Conservation (phyloP, 2,888 invertebrate genomes). For the Acanthosepion lycidas region DNA sequence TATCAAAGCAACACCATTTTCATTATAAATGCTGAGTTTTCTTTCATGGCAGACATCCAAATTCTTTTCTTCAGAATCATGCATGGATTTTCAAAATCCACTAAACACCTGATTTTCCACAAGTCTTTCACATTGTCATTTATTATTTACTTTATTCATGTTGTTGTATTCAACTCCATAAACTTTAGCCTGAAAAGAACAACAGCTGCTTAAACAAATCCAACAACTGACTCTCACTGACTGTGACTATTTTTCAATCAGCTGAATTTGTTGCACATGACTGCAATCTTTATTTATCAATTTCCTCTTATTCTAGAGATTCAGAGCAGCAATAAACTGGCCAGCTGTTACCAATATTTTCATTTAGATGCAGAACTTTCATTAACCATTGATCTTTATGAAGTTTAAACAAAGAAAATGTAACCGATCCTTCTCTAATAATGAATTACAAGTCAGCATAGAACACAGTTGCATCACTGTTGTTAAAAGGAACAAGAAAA, state of each 20-base stretch:
- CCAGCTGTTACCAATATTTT: not conserved
- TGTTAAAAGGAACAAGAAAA: not conserved
- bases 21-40: too few relatives aligned
- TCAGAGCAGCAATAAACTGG: not conserved
- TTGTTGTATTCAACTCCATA: too few relatives aligned
- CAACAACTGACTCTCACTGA: not conserved
- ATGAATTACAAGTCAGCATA: not conserved
- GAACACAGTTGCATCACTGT: not conserved
- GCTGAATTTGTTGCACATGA: not conserved
- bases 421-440: not conserved
- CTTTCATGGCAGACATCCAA: too few relatives aligned
- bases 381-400: not conserved
- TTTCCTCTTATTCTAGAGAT: not conserved
- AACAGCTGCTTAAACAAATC: not conserved
- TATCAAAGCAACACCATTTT: too few relatives aligned
- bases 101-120: too few relatives aligned
- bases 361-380: not conserved
- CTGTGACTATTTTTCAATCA: not conserved
- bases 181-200: not conserved
- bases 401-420: not conserved
- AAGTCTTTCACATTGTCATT: too few relatives aligned
- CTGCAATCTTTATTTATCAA: not conserved
- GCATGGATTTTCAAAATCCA: too few relatives aligned
- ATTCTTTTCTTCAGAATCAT: too few relatives aligned
- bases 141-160: too few relatives aligned